A percentile compares a stretch with the other conserved stretches of the same genome.
These are phyloP conservation scores for Clarias fuscus DNA, from an alignment of 2,797 vertebrate genomes.

Conservation along the genomic window DNA sequence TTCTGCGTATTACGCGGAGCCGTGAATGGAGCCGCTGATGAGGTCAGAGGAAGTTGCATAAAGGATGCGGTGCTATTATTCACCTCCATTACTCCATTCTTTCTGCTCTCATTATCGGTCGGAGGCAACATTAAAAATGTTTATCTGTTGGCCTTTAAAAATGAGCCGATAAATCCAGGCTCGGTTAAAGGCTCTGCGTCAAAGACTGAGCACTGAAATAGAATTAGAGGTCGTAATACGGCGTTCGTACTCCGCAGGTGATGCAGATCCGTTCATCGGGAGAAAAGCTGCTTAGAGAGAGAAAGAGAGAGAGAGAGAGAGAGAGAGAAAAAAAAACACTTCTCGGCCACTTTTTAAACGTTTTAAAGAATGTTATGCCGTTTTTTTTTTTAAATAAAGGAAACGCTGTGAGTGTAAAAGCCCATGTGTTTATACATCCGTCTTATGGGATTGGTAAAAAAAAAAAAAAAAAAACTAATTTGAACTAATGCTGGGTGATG, in stretches of 20 bases:
- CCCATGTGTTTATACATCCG: neutral
- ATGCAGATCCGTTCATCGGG: constrained; percentile 35
- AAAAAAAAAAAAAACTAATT: no score
- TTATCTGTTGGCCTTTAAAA: constrained; percentile 51
- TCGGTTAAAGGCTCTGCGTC: constrained; percentile 48
- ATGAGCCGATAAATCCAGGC: constrained; percentile 47
- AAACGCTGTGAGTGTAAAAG: neutral
- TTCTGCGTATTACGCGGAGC: neutral
- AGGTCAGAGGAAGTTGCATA: constrained; percentile 50
- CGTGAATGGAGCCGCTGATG: constrained; percentile 14
- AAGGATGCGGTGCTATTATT: constrained; percentile 39
- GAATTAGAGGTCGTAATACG: constrained; percentile 48
- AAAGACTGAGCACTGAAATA: constrained; percentile 41
- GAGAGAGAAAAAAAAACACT: no score
- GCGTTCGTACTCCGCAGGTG: constrained; percentile 50
- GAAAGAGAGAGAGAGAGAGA: no score
- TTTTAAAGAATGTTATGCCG: neutral
- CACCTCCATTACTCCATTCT: constrained; percentile 33
- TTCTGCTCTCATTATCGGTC: constrained; percentile 33
- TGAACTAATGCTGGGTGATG: neutral
- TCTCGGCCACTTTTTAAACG: neutral
- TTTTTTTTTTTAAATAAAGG: neutral
- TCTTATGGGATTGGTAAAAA: neutral
- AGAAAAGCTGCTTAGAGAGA: constrained; percentile 31
- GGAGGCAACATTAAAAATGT: constrained; percentile 52